Evolutionary conservation across 2,113 vertebrate genomes (phyloP).

Genomic region (Ceyx margarethae): DNA sequence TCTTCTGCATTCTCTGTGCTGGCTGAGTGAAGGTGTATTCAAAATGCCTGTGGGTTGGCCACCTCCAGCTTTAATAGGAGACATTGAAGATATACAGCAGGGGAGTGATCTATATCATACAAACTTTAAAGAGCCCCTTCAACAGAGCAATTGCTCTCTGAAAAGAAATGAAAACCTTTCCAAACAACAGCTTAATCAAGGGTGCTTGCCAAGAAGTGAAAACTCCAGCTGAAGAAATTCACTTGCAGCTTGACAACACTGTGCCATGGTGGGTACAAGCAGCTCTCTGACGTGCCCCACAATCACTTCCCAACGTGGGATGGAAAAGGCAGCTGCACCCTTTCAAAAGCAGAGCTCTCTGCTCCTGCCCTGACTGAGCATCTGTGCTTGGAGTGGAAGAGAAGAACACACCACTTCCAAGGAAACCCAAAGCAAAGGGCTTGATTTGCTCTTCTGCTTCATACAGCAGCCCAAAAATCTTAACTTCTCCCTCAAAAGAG

Average conservation of each 20-base stretch:
- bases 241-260: neutral
- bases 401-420: neutral
- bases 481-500: neutral
- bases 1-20: neutral
- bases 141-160: neutral
- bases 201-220: neutral
- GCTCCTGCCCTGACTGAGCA: neutral
- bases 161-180: constrained; percentile 5
- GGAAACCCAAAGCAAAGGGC: neutral
- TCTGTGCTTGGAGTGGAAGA: neutral
- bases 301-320: neutral
- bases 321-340: neutral
- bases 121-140: neutral
- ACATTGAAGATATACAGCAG: neutral
- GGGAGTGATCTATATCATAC: neutral
- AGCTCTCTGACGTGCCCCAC: neutral
- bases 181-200: neutral
- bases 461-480: neutral
- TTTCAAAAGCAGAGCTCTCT: neutral
- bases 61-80: constrained; percentile 4
- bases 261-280: neutral
- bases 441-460: neutral
- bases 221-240: neutral
- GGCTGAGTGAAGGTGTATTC: neutral
- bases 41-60: neutral